These are phyloP conservation scores for Myiotriccus ornatus DNA, from an alignment of 2,797 vertebrate genomes.

Conservation along the genomic window DNA sequence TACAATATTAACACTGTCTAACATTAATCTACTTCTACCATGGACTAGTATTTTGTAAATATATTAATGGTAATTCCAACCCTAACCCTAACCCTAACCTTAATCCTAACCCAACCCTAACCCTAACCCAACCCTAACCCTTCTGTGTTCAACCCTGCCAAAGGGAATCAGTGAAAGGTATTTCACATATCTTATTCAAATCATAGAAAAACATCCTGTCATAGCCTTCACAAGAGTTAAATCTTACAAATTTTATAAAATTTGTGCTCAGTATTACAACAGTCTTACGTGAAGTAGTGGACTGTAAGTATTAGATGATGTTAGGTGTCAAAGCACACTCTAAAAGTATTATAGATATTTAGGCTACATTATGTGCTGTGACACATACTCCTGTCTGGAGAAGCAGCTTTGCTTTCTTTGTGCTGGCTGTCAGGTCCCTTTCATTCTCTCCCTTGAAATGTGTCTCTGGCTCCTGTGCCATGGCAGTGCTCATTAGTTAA, in stretches of 20 bases:
- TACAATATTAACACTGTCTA: conserved; percentile 10
- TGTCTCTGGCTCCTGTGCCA: background rate
- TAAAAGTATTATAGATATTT: background rate
- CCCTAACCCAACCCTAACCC: too few relatives aligned
- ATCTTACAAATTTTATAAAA: background rate
- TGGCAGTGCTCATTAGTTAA: background rate
- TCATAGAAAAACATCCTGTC: background rate
- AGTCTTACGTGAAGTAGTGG: background rate
- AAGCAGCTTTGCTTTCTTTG: background rate
- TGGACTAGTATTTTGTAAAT: background rate
- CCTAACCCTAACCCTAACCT: too few relatives aligned
- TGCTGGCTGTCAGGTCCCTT: background rate
- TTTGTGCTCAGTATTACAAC: background rate
- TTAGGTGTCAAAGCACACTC: background rate
- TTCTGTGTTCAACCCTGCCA: background rate
- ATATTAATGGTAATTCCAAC: background rate
- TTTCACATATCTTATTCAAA: background rate
- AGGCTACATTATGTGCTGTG: background rate
- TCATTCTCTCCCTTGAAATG: background rate
- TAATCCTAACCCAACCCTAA: too few relatives aligned
- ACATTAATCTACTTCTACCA: background rate
- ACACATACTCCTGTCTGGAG: background rate
- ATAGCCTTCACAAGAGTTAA: background rate
- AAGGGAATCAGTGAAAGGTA: background rate
- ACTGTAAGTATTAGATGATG: background rate